These are phyloP conservation scores for Acrossocheilus fasciatus DNA, from an alignment of 2,797 vertebrate species.

Conservation along the genomic window DNA sequence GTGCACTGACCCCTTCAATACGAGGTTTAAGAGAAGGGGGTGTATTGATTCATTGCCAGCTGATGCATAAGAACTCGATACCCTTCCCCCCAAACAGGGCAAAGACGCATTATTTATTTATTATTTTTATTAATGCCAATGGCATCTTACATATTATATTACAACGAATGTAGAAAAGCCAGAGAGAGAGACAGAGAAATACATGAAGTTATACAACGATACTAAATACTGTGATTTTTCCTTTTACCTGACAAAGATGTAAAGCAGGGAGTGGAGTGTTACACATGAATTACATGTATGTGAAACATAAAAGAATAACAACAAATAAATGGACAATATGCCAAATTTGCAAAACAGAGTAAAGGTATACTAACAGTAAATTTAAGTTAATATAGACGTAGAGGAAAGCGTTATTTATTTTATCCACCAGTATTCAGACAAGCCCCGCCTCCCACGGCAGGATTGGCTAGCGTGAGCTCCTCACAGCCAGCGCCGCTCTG, in stretches of 20 bases:
- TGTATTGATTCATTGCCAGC: conserved; percentile 45
- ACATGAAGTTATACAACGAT: not conserved
- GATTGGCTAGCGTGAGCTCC: not conserved
- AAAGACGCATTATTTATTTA: conserved; percentile 9
- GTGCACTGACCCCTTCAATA: not conserved
- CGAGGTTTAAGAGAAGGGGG: not conserved
- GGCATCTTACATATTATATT: not conserved
- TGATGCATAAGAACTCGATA: conserved; percentile 52
- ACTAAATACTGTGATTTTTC: not conserved
- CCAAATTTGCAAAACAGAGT: not conserved
- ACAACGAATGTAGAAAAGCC: not conserved
- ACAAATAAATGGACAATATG: not conserved
- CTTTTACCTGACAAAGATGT: not conserved
- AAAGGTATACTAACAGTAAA: not conserved
- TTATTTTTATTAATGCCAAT: not conserved
- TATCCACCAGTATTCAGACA: not conserved
- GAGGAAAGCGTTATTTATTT: conserved; percentile 9
- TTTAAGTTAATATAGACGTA: not conserved
- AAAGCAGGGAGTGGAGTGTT: not conserved
- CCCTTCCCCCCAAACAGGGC: conserved; percentile 15
- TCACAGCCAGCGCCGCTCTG: not conserved
- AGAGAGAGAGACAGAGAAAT: not conserved
- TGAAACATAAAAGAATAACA: not conserved
- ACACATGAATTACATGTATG: not conserved
- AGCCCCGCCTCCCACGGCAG: not conserved